These are phyloP conservation scores for Drosophila pruinosa DNA, from an alignment of 1,140 invertebrate genomes.

Conservation along the genomic window DNA sequence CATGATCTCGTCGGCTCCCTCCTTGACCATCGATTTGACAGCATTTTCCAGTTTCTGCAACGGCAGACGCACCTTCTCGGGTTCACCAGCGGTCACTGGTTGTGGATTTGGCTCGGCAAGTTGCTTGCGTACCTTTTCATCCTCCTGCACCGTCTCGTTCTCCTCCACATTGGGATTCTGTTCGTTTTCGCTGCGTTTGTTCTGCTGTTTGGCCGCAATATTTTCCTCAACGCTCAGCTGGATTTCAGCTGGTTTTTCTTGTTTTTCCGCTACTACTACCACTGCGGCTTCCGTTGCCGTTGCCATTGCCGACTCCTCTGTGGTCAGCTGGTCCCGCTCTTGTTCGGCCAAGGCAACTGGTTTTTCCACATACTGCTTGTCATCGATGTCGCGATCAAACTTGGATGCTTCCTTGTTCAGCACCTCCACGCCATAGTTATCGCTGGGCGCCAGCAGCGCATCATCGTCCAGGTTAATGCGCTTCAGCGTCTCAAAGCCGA, in stretches of 20 bases:
- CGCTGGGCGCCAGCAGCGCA: conserved; percentile 25
- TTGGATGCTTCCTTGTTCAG: conserved; percentile 75
- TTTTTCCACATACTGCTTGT: conserved; percentile 82
- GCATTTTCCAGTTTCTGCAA: conserved; percentile 83
- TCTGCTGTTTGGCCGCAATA: conserved; percentile 59
- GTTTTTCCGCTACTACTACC: conserved; percentile 61
- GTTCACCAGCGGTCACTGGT: conserved; percentile 65
- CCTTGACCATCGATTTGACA: conserved; percentile 82
- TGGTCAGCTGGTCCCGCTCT: conserved; percentile 29
- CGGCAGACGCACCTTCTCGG: conserved; percentile 82
- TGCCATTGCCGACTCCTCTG: conserved; percentile 42
- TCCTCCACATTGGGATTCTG: conserved; percentile 69
- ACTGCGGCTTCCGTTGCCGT: conserved; percentile 23
- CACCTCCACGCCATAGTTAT: conserved; percentile 71
- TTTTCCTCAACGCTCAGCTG: conserved; percentile 52
- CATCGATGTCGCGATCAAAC: conserved; percentile 79
- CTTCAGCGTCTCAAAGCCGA: conserved; percentile 78
- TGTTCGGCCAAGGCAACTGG: conserved; percentile 74
- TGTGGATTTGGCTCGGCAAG: conserved; percentile 4
- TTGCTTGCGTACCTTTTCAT: conserved; percentile 70
- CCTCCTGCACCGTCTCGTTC: conserved; percentile 82
- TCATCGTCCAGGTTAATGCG: conserved; percentile 70
- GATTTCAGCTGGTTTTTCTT: conserved; percentile 69
- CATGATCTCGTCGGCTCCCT: conserved; percentile 85
- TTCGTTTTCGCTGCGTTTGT: conserved; percentile 63